Conservation (phyloP, 2,888 invertebrate species). For the Octonoba sinensis region DNA sequence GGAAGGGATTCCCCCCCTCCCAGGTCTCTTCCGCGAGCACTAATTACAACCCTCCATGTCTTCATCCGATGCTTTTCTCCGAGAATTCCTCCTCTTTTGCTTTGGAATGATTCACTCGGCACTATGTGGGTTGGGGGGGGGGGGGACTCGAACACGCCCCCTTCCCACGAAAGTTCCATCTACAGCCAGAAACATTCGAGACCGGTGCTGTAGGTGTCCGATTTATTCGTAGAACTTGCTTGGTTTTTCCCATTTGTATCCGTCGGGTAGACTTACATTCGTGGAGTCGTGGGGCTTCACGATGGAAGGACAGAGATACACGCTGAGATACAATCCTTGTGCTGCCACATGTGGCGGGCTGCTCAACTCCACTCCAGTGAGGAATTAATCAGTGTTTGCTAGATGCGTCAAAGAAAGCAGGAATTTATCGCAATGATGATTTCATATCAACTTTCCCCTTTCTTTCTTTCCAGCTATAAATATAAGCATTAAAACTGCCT, state of each 20-base stretch:
- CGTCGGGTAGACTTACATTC: conserved; percentile 4
- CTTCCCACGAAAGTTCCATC: not conserved
- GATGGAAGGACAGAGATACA: not conserved
- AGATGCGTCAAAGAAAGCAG: too few relatives aligned
- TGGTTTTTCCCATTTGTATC: conserved; percentile 15
- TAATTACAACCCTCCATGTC: conserved; percentile 58
- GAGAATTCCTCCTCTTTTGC: conserved; percentile 39
- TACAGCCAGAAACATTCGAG: conserved; percentile 13
- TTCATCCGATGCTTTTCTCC: conserved; percentile 56
- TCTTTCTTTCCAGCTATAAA: too few relatives aligned
- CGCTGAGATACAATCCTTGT: conserved; percentile 10
- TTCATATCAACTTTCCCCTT: too few relatives aligned
- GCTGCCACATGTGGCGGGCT: too few relatives aligned
- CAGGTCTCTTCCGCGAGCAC: conserved; percentile 40
- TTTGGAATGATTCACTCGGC: conserved; percentile 39
- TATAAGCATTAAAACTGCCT: too few relatives aligned
- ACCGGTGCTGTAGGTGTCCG: conserved; percentile 5
- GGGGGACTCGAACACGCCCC: conserved; percentile 11
- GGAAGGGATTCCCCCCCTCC: conserved; percentile 19
- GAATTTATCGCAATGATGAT: too few relatives aligned
- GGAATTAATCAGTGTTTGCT: too few relatives aligned
- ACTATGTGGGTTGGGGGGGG: not conserved
- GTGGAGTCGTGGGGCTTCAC: not conserved
- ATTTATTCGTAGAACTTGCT: not conserved
- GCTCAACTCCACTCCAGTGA: too few relatives aligned